These are phyloP conservation scores for Rhagologus leucostigma DNA, from an alignment of 2,113 vertebrate species.

Conservation along the genomic window DNA sequence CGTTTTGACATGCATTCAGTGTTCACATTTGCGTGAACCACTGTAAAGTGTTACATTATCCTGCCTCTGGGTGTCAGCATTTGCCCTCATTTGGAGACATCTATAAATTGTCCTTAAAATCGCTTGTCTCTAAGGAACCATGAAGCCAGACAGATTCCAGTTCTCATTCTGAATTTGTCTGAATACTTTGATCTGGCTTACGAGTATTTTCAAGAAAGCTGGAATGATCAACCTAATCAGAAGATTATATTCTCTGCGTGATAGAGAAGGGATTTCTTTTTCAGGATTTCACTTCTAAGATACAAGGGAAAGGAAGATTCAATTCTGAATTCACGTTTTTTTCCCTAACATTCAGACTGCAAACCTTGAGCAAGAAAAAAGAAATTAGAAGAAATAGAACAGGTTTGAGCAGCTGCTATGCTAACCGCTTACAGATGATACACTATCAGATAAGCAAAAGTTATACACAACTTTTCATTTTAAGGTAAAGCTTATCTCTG, in stretches of 20 bases:
- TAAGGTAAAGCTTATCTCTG: neutral
- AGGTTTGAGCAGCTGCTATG: neutral
- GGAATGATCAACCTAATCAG: neutral
- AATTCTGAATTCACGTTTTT: neutral
- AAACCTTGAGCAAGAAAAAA: neutral
- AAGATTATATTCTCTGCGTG: neutral
- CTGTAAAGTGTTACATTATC: neutral
- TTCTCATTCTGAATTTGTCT: neutral
- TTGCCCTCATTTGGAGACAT: neutral
- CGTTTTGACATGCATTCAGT: neutral
- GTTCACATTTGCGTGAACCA: neutral
- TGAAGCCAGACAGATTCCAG: neutral
- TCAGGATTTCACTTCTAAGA: neutral
- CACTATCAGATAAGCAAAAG: neutral
- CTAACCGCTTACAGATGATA: neutral
- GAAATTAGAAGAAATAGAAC: neutral
- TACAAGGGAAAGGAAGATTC: neutral
- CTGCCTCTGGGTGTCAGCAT: constrained; percentile 54
- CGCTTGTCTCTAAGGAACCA: neutral
- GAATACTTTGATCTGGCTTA: neutral
- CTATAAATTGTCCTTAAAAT: neutral
- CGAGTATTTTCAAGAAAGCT: neutral
- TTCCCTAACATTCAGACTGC: neutral
- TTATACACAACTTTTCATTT: neutral
- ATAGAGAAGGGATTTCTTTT: neutral